Evolutionary conservation across 2,113 vertebrate species (phyloP), one percentile per base, ranked within the genome.

Genomic region (Rhinichthys klamathensis): DNA sequence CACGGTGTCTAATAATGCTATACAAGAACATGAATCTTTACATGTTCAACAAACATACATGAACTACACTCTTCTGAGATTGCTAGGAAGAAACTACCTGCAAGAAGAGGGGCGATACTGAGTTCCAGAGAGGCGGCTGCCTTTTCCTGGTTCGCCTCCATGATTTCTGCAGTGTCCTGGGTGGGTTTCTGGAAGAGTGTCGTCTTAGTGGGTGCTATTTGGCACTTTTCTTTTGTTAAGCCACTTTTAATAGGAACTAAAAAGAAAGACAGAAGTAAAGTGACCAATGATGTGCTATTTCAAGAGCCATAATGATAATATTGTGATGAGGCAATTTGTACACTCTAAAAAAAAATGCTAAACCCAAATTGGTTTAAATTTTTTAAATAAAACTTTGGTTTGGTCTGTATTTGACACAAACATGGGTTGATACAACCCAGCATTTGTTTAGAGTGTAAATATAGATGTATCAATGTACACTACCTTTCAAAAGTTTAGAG

Each of bases 51-150:
- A 56, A 21, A 56, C 18, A 56, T 56, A 21, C 54, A 21, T 72
- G 16, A 13, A 44, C 35, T 73, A 16, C 0, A 16, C 30, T 41
- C 18, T 72, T 38, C 18, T 72, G 32, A 21, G n/a, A 44, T 54
- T 72, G 46, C 44, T 35, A 11, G 27, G 12, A 2, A 35, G 12
- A 72, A n/a, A 46, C 7, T 82, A 97, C 96, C 96, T 86, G 95
- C 92, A 1, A 96, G 90, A 12, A 97, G 93, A 2, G 89, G 73
- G 87, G 92, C 86, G 1, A 91, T 23, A 0, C 63, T 85, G 25
- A 96, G 82, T 38, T 95, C 91, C 54, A 93, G 67, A 0, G 86
- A 92, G 35, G 92, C 91, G 54, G 69, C 1, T 0, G 86, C 84
- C 0, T 49, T 72, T 38, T 78, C 91, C 77, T 44, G 78, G 0